These are phyloP conservation scores for Littorina saxatilis DNA, from an alignment of 1,140 invertebrate species.

Conservation along the genomic window DNA sequence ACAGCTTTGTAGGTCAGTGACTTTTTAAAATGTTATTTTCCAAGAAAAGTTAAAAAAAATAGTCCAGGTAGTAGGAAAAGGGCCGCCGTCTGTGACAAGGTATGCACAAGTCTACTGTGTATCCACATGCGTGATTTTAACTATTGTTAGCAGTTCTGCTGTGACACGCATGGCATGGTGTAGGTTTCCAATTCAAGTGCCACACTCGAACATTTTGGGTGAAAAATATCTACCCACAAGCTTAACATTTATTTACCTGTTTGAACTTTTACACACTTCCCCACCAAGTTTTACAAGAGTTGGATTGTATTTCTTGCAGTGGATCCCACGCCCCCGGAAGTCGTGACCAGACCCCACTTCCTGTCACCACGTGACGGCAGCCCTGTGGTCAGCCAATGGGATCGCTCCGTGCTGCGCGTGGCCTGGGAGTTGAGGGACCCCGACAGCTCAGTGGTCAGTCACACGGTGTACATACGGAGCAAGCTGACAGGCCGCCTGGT, in stretches of 20 bases:
- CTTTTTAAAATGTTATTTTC: not conserved
- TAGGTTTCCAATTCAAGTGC: no score
- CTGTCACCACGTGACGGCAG: slow-evolving; percentile 5
- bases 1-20: slow-evolving; percentile 51
- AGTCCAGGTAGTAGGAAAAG: no score
- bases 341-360: not conserved
- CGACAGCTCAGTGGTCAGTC: slow-evolving; percentile 54
- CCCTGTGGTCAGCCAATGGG: slow-evolving; percentile 30
- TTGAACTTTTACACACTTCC: no score
- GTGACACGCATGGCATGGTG: no score
- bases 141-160: not conserved
- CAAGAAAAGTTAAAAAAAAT: no score
- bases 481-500: slow-evolving; percentile 35
- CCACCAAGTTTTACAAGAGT: no score
- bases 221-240: no score
- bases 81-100: no score
- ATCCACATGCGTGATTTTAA: not conserved
- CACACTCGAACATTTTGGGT: no score
- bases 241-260: no score
- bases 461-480: slow-evolving; percentile 41
- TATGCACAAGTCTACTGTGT: no score
- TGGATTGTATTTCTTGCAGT: no score
- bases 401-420: slow-evolving; percentile 49
- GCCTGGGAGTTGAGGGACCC: slow-evolving; percentile 56
- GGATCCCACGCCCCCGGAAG: slow-evolving; percentile 1